Percentiles rank a stretch among this genome's conserved stretches.
Evolutionary conservation across 2,888 invertebrate genomes (phyloP).

Genomic region (Tanypteryx hageni): DNA sequence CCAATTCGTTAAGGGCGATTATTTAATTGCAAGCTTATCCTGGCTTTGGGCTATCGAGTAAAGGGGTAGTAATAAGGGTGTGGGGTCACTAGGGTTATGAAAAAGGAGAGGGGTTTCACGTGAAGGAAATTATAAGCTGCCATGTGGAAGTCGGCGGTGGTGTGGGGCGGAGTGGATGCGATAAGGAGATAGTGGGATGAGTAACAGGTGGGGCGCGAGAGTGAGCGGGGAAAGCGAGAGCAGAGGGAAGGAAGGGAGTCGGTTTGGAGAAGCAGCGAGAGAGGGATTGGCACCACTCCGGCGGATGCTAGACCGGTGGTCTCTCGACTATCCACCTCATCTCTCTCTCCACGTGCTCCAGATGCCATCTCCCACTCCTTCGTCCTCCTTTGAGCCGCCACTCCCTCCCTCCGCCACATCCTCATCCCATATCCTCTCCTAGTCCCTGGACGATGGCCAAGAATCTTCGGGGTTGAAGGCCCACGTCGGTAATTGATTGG

Average conservation of each 20-base stretch:
- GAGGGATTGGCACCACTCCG: constrained; percentile 45
- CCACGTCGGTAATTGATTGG: constrained; percentile 57
- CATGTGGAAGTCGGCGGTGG: constrained; percentile 27
- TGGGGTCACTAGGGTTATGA: neutral
- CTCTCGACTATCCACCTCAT: constrained; percentile 38
- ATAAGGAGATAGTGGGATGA: constrained; percentile 25
- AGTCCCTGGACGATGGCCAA: constrained; percentile 34
- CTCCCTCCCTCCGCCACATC: neutral
- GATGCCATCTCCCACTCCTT: constrained; percentile 38
- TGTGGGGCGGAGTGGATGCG: constrained; percentile 21
- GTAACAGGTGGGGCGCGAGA: constrained; percentile 57
- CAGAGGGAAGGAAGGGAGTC: neutral
- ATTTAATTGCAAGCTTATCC: neutral
- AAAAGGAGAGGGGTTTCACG: constrained; percentile 33
- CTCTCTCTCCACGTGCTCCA: constrained; percentile 44
- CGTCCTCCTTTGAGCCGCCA: neutral
- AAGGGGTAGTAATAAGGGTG: too few species aligned
- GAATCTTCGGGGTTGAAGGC: constrained; percentile 27
- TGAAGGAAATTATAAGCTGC: constrained; percentile 57
- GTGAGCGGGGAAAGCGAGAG: neutral
- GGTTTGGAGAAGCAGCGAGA: constrained; percentile 40
- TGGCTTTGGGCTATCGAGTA: neutral
- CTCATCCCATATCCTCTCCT: neutral
- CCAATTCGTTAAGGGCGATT: neutral
- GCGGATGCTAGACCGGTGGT: constrained; percentile 64